phyloP scores from a whole-genome alignment of 1,140 invertebrate genomes.

The Eueides isabella region DNA sequence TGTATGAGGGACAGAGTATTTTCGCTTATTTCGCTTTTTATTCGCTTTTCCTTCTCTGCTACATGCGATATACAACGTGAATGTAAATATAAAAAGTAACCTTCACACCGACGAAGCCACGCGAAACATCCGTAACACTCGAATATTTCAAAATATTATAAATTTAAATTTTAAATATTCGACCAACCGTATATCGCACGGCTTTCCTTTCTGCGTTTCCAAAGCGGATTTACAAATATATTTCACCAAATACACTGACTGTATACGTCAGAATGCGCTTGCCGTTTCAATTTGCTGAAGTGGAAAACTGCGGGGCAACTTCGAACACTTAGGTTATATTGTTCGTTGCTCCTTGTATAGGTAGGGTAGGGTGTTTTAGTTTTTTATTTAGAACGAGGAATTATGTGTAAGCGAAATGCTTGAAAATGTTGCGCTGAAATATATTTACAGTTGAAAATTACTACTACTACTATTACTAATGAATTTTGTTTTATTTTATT shows the following conservation, averaged over 20 bases:
- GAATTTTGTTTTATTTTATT: not conserved
- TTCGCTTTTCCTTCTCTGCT: too few species aligned
- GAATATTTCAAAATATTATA: constrained; percentile 2
- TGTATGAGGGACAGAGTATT: too few species aligned
- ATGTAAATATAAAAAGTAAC: too few species aligned
- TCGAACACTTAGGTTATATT: constrained; percentile 37
- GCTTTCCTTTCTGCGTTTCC: constrained; percentile 13
- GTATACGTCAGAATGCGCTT: constrained; percentile 38
- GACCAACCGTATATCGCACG: not conserved
- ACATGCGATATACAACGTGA: too few species aligned
- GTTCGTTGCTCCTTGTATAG: constrained; percentile 22
- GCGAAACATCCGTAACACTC: too few species aligned
- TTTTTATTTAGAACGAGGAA: constrained; percentile 10
- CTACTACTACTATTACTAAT: not conserved
- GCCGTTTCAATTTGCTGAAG: constrained; percentile 38
- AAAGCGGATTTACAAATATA: constrained; percentile 31
- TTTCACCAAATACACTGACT: constrained; percentile 28
- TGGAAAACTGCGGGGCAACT: constrained; percentile 39
- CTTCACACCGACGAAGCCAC: too few species aligned
- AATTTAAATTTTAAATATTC: not conserved
- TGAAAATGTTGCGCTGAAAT: not conserved
- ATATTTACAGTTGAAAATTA: not conserved
- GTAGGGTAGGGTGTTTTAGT: not conserved
- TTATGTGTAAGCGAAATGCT: constrained; percentile 5
- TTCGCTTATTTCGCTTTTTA: too few species aligned